These are phyloP conservation scores for Clamator glandarius DNA, from an alignment of 2,797 vertebrate species.

Conservation along the genomic window DNA sequence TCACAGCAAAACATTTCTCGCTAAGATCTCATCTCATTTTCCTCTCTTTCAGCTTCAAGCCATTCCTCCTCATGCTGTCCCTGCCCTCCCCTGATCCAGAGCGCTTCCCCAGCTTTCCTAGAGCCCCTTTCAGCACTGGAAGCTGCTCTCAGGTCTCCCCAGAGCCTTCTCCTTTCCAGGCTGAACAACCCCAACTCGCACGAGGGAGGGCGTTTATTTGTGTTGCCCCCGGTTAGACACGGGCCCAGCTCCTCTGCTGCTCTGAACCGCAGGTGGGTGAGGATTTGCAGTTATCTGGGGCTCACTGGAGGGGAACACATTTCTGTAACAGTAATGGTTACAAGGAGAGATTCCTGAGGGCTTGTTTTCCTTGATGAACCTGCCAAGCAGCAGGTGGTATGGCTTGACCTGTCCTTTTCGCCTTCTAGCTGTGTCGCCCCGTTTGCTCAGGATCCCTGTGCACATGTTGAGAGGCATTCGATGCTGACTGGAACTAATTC, in stretches of 20 bases:
- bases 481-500: constrained; percentile 55
- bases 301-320: neutral
- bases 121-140: too few species aligned
- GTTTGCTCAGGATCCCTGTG: neutral
- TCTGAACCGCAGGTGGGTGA: neutral
- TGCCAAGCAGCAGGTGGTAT: neutral
- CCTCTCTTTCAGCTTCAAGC: too few species aligned
- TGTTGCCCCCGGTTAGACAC: accelerated
- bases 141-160: too few species aligned
- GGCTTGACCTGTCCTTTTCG: constrained; percentile 4
- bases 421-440: neutral
- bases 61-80: too few species aligned
- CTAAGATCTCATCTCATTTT: too few species aligned
- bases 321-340: neutral
- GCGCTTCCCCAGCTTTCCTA: too few species aligned
- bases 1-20: too few species aligned
- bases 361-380: neutral
- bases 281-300: neutral
- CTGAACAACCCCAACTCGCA: too few species aligned
- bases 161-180: too few species aligned
- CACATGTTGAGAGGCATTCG: constrained; percentile 30
- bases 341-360: neutral
- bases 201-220: neutral
- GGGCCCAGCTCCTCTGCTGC: neutral
- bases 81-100: too few species aligned